These are phyloP conservation scores for Boloria selene DNA, from an alignment of 2,888 invertebrate genomes.

Conservation along the genomic window DNA sequence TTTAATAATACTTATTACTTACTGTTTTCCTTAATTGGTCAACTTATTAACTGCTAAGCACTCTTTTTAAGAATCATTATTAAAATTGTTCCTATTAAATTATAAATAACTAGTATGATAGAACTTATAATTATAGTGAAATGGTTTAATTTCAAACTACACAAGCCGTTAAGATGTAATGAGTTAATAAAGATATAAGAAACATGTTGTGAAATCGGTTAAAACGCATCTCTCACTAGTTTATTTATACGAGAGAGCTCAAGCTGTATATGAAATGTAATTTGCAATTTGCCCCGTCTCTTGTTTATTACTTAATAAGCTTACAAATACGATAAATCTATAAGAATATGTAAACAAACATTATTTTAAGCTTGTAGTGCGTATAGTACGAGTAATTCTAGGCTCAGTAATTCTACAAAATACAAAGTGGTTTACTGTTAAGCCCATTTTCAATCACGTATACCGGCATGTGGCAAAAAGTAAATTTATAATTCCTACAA, in stretches of 20 bases:
- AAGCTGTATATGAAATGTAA: neutral
- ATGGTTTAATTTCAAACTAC: constrained; percentile 14
- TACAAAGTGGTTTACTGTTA: neutral
- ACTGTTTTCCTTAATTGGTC: no score
- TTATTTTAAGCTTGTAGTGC: no score
- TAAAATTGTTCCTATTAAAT: neutral
- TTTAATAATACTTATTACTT: no score
- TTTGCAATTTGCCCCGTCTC: neutral
- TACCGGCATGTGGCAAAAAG: neutral
- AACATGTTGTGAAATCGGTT: constrained; percentile 14
- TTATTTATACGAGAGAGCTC: neutral
- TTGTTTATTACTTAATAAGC: neutral
- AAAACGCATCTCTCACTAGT: constrained; percentile 1
- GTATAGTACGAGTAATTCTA: no score
- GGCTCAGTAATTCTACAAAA: no score
- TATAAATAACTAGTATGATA: neutral
- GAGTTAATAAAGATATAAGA: constrained; percentile 16
- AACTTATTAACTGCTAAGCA: no score
- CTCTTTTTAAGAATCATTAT: neutral
- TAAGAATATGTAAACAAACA: no score
- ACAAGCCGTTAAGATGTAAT: constrained; percentile 11
- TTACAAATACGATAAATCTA: neutral
- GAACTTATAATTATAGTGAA: constrained; percentile 1
- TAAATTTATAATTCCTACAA: neutral
- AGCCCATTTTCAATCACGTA: neutral